Conservation (phyloP, 2,797 vertebrate genomes). For the Enoplosus armatus region DNA sequence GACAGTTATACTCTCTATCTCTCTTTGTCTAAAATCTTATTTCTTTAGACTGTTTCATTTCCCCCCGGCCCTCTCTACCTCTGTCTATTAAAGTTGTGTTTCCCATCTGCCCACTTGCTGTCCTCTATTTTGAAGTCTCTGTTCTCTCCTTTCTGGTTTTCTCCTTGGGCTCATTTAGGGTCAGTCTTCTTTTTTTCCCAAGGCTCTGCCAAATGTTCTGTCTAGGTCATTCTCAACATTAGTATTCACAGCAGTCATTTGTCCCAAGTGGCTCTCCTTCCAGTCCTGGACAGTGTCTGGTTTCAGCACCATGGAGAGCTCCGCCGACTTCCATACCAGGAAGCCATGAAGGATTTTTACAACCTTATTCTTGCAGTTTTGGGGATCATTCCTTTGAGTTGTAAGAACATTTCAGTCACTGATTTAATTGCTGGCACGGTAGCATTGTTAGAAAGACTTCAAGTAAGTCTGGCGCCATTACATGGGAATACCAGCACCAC, state of each 20-base stretch:
- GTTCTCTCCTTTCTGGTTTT: constrained; percentile 38
- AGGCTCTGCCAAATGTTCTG: constrained; percentile 64
- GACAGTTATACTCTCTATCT: constrained; percentile 11
- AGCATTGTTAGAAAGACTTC: background rate
- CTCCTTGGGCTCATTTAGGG: constrained; percentile 61
- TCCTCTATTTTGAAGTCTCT: constrained; percentile 47
- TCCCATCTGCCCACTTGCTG: constrained; percentile 58
- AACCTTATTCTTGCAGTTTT: background rate
- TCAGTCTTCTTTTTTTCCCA: constrained; percentile 47
- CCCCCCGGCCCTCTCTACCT: constrained; percentile 11
- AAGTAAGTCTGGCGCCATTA: background rate
- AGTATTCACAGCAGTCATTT: constrained; percentile 69
- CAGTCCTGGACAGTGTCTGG: constrained; percentile 43
- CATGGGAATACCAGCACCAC: background rate
- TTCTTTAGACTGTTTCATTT: constrained; percentile 59
- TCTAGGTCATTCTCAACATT: constrained; percentile 69
- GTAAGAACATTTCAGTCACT: background rate
- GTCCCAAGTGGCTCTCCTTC: constrained; percentile 46
- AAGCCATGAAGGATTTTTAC: background rate
- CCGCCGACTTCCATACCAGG: background rate
- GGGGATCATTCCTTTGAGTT: background rate
- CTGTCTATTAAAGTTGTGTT: constrained; percentile 46
- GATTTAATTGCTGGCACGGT: background rate
- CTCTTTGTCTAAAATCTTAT: constrained; percentile 49
- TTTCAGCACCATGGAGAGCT: constrained; percentile 54